Conservation (phyloP, 2,113 vertebrate genomes). For the Strix aluco region DNA sequence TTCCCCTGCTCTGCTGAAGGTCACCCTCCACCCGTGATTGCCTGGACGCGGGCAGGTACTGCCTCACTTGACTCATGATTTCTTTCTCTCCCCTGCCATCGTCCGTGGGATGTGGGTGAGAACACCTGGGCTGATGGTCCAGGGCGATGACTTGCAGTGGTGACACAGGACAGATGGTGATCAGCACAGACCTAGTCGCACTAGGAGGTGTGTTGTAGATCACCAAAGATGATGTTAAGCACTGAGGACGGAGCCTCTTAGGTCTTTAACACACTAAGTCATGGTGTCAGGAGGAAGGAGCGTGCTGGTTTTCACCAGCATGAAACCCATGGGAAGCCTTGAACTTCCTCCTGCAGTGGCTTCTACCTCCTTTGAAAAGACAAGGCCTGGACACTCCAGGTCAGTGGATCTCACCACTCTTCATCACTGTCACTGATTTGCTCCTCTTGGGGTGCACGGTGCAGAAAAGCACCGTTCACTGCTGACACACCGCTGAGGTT, state of each 20-base stretch:
- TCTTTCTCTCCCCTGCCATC: neutral
- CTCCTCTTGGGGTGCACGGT: rapidly evolving
- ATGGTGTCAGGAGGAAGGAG: neutral
- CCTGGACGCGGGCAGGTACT: slow-evolving; percentile 88
- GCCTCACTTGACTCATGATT: rapidly evolving
- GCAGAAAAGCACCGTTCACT: neutral
- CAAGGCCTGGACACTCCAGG: neutral
- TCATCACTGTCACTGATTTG: neutral
- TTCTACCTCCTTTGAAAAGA: neutral
- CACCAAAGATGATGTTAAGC: neutral
- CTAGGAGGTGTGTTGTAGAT: neutral
- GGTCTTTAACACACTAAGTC: neutral
- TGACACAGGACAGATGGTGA: neutral
- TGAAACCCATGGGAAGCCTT: neutral
- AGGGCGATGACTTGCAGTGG: neutral
- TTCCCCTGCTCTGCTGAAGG: slow-evolving; percentile 87
- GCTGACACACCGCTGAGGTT: neutral
- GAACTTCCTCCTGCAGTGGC: neutral
- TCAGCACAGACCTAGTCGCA: neutral
- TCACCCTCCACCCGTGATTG: slow-evolving; percentile 82
- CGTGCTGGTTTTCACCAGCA: neutral
- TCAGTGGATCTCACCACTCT: neutral
- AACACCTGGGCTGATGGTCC: neutral
- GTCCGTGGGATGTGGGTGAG: neutral
- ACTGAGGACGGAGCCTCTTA: neutral